phyloP scores from a whole-genome alignment of 2,113 vertebrate species.

The Cromileptes altivelis region DNA sequence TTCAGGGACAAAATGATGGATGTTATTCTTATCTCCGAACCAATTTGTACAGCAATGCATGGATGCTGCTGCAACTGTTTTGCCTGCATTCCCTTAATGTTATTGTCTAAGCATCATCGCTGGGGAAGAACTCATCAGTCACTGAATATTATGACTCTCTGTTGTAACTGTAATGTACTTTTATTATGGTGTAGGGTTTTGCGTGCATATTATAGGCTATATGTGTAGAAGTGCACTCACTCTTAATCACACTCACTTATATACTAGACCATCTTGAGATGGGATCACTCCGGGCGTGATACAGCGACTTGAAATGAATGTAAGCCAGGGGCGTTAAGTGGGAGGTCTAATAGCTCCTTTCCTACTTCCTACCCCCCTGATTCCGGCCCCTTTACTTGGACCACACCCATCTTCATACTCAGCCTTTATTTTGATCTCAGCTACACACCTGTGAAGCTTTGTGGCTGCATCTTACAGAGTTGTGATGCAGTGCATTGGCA shows the following conservation, averaged over 20 bases:
- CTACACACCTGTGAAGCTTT: too few relatives aligned
- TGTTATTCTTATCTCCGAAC: slow-evolving; percentile 58
- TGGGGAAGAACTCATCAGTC: slow-evolving; percentile 46
- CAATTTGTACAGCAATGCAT: slow-evolving; percentile 59
- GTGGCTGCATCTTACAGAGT: too few relatives aligned
- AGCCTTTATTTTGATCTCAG: too few relatives aligned
- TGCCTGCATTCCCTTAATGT: slow-evolving; percentile 39
- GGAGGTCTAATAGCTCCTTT: too few relatives aligned
- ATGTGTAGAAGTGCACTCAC: background rate
- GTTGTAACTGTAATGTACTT: slow-evolving; percentile 26
- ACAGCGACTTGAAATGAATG: too few relatives aligned
- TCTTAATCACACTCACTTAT: background rate
- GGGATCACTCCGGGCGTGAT: too few relatives aligned
- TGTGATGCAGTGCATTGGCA: too few relatives aligned
- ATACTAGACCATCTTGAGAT: too few relatives aligned
- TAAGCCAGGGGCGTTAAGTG: too few relatives aligned
- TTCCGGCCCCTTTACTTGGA: too few relatives aligned
- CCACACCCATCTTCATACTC: too few relatives aligned
- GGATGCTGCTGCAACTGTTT: slow-evolving; percentile 37
- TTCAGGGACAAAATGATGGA: slow-evolving; percentile 67
- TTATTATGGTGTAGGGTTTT: slow-evolving; percentile 1
- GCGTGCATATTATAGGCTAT: background rate
- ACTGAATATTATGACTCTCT: slow-evolving; percentile 29
- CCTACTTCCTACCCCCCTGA: too few relatives aligned
- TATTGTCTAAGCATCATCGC: slow-evolving; percentile 35